phyloP scores from a whole-genome alignment of 2,113 vertebrate species.

The Ifrita kowaldi region DNA sequence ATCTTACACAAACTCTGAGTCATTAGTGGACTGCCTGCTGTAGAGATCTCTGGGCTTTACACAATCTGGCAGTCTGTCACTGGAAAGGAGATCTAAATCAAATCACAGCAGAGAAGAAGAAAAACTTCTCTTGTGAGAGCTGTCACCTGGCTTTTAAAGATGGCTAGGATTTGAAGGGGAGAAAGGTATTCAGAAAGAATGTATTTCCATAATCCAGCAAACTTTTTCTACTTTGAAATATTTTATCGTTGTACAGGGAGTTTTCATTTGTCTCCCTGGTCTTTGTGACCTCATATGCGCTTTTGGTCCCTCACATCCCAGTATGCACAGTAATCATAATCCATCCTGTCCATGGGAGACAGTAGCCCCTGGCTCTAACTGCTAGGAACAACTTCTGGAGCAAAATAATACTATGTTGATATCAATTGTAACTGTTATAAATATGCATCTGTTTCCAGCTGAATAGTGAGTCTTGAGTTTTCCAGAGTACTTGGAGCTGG shows the following conservation, averaged over 20 bases:
- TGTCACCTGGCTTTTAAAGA: constrained; percentile 50
- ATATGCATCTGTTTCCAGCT: background rate
- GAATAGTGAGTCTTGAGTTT: background rate
- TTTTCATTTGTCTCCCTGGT: background rate
- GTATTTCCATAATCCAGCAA: constrained; percentile 9
- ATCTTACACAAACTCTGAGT: constrained; percentile 7
- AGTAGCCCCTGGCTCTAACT: background rate
- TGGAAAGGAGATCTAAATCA: constrained; percentile 40
- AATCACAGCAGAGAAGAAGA: constrained; percentile 27
- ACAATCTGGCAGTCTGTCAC: constrained; percentile 47
- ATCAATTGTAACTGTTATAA: background rate
- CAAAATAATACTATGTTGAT: background rate
- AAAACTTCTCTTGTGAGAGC: constrained; percentile 24
- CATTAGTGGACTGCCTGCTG: constrained; percentile 61
- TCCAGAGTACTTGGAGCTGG: background rate
- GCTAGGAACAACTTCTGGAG: background rate
- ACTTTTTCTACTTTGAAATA: constrained; percentile 3
- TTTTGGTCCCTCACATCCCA: background rate
- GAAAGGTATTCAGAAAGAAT: constrained; percentile 10
- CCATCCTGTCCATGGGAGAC: background rate
- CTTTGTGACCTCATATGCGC: background rate
- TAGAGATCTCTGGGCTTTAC: constrained; percentile 34
- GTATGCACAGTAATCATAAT: background rate
- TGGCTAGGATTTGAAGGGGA: background rate
- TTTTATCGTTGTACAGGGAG: background rate